Percentiles rank a stretch among this genome's conserved stretches.
These are phyloP conservation scores for Scaptomyza cyrtandrae DNA, from an alignment of 2,888 invertebrate genomes.

Conservation along the genomic window DNA sequence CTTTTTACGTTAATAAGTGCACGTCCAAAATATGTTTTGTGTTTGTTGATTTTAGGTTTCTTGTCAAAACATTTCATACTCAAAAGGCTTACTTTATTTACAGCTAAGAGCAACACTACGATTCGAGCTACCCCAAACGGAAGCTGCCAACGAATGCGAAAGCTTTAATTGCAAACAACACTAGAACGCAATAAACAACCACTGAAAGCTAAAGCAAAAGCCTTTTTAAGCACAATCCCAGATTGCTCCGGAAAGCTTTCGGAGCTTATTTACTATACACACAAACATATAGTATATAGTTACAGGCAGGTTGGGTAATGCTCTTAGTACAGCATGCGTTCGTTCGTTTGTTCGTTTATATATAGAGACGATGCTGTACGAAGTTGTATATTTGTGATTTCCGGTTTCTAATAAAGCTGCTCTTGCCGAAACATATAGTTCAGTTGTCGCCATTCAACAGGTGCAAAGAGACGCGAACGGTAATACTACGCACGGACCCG, in stretches of 20 bases:
- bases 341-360: not conserved
- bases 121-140: slow-evolving; percentile 21
- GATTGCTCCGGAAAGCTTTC: slow-evolving; percentile 12
- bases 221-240: slow-evolving; percentile 1
- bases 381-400: slow-evolving; percentile 36
- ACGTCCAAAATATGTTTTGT: slow-evolving; percentile 1
- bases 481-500: not conserved
- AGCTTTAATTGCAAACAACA: slow-evolving; percentile 18
- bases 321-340: slow-evolving; percentile 6
- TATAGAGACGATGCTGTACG: slow-evolving; percentile 25
- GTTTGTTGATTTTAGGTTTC: slow-evolving; percentile 14
- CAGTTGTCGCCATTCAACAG: slow-evolving; percentile 51
- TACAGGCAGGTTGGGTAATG: slow-evolving; percentile 2
- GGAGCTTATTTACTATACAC: slow-evolving; percentile 24
- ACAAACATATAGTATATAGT: not conserved
- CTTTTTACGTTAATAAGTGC: not conserved
- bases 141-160: slow-evolving; percentile 6
- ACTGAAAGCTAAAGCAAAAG: slow-evolving; percentile 17
- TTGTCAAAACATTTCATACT: not conserved
- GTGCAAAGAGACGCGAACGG: slow-evolving; percentile 33
- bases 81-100: slow-evolving; percentile 23
- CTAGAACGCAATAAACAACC: not conserved
- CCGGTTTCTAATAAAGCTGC: slow-evolving; percentile 41
- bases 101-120: not conserved
- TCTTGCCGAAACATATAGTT: slow-evolving; percentile 29